These are phyloP conservation scores for Numida meleagris DNA, from an alignment of 2,113 vertebrate genomes.

Conservation along the genomic window DNA sequence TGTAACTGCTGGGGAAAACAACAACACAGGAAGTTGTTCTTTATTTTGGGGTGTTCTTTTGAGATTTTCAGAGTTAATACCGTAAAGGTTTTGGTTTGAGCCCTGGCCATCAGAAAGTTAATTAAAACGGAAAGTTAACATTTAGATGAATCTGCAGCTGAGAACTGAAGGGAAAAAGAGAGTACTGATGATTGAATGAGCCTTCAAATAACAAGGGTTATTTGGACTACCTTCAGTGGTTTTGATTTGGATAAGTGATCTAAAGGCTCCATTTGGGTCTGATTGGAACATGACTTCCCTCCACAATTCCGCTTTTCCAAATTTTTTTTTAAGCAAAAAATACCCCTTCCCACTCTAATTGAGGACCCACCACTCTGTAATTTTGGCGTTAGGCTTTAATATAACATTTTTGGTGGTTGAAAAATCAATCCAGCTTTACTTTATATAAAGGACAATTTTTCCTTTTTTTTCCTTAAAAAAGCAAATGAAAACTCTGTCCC, in stretches of 20 bases:
- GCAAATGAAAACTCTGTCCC: neutral
- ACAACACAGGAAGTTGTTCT: neutral
- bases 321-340: neutral
- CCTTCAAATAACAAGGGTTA: neutral
- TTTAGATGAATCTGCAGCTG: neutral
- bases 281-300: neutral
- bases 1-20: neutral
- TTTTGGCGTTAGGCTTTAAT: neutral
- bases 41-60: neutral
- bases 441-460: neutral
- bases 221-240: conserved; percentile 1
- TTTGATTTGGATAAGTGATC: conserved; percentile 7
- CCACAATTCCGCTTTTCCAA: neutral
- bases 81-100: neutral
- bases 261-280: neutral
- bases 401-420: neutral
- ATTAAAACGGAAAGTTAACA: neutral
- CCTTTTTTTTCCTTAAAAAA: neutral
- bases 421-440: neutral
- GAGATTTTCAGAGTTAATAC: neutral
- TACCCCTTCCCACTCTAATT: neutral
- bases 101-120: neutral
- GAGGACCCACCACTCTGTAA: neutral
- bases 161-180: neutral
- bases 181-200: neutral